These are phyloP conservation scores for Periplaneta americana DNA, from an alignment of 1,140 invertebrate genomes.

Conservation along the genomic window DNA sequence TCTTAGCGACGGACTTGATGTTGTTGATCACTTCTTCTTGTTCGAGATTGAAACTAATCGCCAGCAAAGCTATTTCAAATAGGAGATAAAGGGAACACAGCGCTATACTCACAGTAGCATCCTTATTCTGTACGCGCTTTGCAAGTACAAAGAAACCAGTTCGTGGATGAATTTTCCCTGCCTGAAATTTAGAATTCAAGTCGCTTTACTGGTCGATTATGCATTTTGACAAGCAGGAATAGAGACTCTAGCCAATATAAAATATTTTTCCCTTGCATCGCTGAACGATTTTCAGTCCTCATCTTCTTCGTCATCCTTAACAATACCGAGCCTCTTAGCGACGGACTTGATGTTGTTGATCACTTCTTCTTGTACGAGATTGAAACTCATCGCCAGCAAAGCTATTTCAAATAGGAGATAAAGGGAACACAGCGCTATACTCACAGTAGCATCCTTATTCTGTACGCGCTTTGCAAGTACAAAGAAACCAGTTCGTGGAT, in stretches of 20 bases:
- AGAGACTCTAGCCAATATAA: no score
- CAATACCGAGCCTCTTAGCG: constrained; percentile 75
- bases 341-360: constrained; percentile 80
- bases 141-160: constrained; percentile 93
- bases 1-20: constrained; percentile 75
- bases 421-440: constrained; percentile 85
- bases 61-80: constrained; percentile 93
- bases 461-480: constrained; percentile 70
- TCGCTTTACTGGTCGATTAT: no score
- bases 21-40: constrained; percentile 87
- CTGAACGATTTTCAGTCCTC: constrained; percentile 65
- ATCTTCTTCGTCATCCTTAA: constrained; percentile 68
- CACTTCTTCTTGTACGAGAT: constrained; percentile 90
- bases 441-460: constrained; percentile 57
- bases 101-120: constrained; percentile 75
- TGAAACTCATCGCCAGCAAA: constrained; percentile 96
- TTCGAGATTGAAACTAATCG: constrained; percentile 98
- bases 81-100: constrained; percentile 89
- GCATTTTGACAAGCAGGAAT: no score
- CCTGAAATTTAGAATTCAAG: no score
- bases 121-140: constrained; percentile 53
- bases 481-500: no score
- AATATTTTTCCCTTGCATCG: no score
- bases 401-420: constrained; percentile 96
- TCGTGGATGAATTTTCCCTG: no score